phyloP scores from a whole-genome alignment of 2,888 invertebrate genomes.

The Pristionchus fissidentatus region DNA sequence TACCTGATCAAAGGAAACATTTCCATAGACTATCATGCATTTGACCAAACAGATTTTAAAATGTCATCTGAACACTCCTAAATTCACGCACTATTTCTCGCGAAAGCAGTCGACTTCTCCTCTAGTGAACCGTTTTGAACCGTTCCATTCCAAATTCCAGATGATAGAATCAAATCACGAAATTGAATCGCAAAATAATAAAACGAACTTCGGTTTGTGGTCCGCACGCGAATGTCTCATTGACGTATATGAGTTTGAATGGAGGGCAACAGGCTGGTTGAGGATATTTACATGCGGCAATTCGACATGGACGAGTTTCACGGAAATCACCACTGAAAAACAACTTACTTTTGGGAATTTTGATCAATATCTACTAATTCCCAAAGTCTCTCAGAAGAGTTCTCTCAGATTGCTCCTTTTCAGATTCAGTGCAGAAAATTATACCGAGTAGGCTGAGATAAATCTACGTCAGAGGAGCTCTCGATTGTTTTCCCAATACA shows the following conservation, averaged over 20 bases:
- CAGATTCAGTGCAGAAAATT: no score
- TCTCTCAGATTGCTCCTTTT: no score
- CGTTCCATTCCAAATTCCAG: no score
- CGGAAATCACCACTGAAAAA: conserved; percentile 60
- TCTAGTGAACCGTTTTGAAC: background rate
- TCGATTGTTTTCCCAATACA: background rate
- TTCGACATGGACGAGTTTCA: conserved; percentile 56
- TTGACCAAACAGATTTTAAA: background rate
- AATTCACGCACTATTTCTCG: no score
- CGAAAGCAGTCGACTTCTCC: background rate
- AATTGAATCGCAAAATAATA: no score
- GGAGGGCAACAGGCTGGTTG: conserved; percentile 61
- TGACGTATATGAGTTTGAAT: conserved; percentile 57
- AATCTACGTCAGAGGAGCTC: background rate
- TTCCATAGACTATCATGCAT: background rate
- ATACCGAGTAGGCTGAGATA: no score
- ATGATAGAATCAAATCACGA: background rate
- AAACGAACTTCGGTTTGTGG: conserved; percentile 54
- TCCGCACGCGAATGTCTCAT: conserved; percentile 62
- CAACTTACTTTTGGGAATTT: no score
- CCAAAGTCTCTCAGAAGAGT: no score
- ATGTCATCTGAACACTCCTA: no score
- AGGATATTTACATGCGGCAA: conserved; percentile 59
- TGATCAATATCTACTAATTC: no score
- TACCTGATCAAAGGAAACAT: background rate